Percentiles rank a stretch among this genome's conserved stretches.
These are phyloP conservation scores for Scylla paramamosain DNA, from an alignment of 1,140 invertebrate genomes.

Conservation along the genomic window DNA sequence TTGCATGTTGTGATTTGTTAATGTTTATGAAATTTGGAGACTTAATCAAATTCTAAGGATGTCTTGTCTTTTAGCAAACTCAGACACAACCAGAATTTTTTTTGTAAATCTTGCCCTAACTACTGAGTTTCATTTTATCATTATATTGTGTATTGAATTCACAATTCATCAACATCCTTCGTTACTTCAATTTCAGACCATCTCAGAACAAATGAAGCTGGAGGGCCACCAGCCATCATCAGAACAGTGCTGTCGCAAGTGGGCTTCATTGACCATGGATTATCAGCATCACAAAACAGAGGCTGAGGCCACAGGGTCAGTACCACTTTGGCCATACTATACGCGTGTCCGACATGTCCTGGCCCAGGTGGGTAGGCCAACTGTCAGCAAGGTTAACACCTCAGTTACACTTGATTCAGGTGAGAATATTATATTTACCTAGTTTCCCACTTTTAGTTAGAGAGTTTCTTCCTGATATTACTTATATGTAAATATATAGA, in stretches of 20 bases:
- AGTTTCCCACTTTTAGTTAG: too few relatives aligned
- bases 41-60: too few relatives aligned
- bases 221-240: slow-evolving; percentile 51
- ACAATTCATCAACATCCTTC: neutral
- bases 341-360: slow-evolving; percentile 54
- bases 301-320: slow-evolving; percentile 54
- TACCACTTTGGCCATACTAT: slow-evolving; percentile 59
- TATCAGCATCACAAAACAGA: slow-evolving; percentile 55
- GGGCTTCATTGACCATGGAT: neutral
- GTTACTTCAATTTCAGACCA: slow-evolving; percentile 37
- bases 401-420: neutral
- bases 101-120: too few relatives aligned
- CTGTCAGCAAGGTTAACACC: neutral
- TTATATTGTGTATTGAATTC: too few relatives aligned
- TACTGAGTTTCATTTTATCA: too few relatives aligned
- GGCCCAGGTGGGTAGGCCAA: slow-evolving; percentile 29
- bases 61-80: too few relatives aligned
- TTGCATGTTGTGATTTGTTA: too few relatives aligned
- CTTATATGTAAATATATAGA: too few relatives aligned
- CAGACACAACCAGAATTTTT: too few relatives aligned
- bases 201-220: slow-evolving; percentile 66
- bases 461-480: too few relatives aligned
- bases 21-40: too few relatives aligned
- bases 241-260: slow-evolving; percentile 48
- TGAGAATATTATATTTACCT: neutral